Base-by-base conservation (phyloP, 2,797 vertebrate species). In the Miichthys miiuy region DNA sequence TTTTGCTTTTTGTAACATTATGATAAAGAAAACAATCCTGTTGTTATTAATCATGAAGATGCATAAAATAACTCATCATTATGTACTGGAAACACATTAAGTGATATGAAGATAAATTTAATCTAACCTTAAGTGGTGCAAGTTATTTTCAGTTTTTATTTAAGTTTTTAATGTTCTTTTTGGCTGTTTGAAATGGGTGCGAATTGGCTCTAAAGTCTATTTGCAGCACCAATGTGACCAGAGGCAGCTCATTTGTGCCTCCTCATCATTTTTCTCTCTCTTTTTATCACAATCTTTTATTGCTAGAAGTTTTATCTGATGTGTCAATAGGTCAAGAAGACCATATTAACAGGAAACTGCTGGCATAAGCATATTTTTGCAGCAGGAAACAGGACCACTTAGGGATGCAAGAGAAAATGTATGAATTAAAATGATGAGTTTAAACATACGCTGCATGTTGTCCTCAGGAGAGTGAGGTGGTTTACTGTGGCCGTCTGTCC, bases 401-500 rank as follows among this genome's bases (percentile, higher is more conserved):
- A 20, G 14, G 4, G 14, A 72, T 63, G 5, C 18, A 48, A 58
- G 20, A 1, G 6, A 64, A 57, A 62, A 23, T 63, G 11, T 42
- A 20, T 3, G 16, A 21, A 41, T 5, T 3, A 38, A 68, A 75
- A 18, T 21, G 0, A 18, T 42, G 2, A 52, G 2, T 10, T 38
- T 8, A 52, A 51, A 17, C 9, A 46, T 20, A 14, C 3, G 68
- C 20, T 78, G 23, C 42, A 5, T 79, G 38, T 44, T 80, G 46
- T 88, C 25, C 60, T 74, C 84, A 99, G 98, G 96, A 98, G 30
- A 98, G 98, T 82, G 97, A 99, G 68, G 93, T 94, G 8, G 57
- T 97, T 48, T 99, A 99, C 87, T 96, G 94, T 89, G 96, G 96
- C n/a, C 95, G 92, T 38, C 91, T 99, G 72, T 96, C 97, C 16